Evolutionary conservation across 2,888 invertebrate species (phyloP), one percentile per base, ranked within the genome.

Genomic region (Pherbina coryleti): DNA sequence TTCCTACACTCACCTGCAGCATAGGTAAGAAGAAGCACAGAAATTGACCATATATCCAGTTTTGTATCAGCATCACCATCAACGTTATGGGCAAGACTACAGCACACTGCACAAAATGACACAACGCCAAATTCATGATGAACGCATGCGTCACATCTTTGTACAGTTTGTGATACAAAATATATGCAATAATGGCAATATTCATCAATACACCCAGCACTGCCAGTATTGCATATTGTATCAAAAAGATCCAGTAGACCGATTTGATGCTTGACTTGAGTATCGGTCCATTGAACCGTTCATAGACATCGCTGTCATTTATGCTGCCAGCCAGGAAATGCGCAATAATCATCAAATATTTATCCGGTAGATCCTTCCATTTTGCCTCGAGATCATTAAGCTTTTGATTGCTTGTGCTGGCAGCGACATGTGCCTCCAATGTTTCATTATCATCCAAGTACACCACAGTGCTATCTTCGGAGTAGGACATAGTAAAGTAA

Each of bases 21-120:
- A 95, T 94, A 0, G 95, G 94, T 81, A 94, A 86, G 85, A 94
- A 93, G 85, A 92, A 93, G 88, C 95, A 95, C 79, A 94, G 86
- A 82, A 94, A 92, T 82, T 93, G 92, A 8, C 94, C 94, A 83
- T 94, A 92, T 79, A 94, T 91, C 94, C 94, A 94, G 86, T 94
- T 94, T 85, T 93, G 92, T 78, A 94, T 90, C 55, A 94, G 89
- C 83, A 94, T 90, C 71, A 94, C 93, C 82, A 93, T 92, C 80
- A 94, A 86, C 0, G 94, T 92, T 8, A 94, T 91, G 17, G 95
- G 95, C 82, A 94, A 85, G n/a, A 94, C 93, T 77, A 93, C 86
- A 22, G 92, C 88, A 84, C 93, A 93, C 88, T 94, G 94, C 57
- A 94, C 89, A 55, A 94, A 88, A 86, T 94, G 93, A 82, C 93